Percentiles rank a stretch among this genome's conserved stretches.
phyloP scores from a whole-genome alignment of 2,888 invertebrate species.

The Mythimna albipuncta region DNA sequence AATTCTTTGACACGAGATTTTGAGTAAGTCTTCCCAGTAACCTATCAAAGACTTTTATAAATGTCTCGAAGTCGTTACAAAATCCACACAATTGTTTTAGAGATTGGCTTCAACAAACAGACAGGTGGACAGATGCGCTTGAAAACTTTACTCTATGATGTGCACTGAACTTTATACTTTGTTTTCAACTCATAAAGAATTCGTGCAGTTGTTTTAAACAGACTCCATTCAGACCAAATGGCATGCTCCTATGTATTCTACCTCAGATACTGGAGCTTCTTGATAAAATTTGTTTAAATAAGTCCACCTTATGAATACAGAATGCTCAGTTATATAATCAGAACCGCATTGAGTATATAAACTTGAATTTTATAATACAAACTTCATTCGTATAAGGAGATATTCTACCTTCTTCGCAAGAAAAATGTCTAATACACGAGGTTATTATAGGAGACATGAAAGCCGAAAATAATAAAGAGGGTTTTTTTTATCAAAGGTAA shows the following conservation, averaged over 20 bases:
- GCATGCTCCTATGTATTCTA: conserved; percentile 12
- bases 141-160: conserved; percentile 32
- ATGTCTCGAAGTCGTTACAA: neutral
- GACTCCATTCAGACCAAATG: conserved; percentile 15
- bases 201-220: conserved; percentile 24
- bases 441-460: conserved; percentile 50
- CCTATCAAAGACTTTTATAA: neutral
- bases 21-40: neutral
- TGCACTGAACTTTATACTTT: conserved; percentile 30
- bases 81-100: conserved; percentile 1
- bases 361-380: conserved; percentile 51
- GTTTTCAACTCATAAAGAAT: conserved; percentile 37
- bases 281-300: conserved; percentile 51
- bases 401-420: conserved; percentile 16
- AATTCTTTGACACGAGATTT: too few relatives aligned
- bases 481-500: conserved; percentile 69
- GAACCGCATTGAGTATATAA: conserved; percentile 46
- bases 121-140: conserved; percentile 17
- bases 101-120: conserved; percentile 18
- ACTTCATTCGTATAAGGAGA: conserved; percentile 22
- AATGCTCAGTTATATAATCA: conserved; percentile 56
- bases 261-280: conserved; percentile 19
- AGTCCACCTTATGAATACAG: conserved; percentile 53
- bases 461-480: conserved; percentile 52
- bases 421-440: conserved; percentile 55